Evolutionary conservation across 2,797 vertebrate genomes (phyloP).

Genomic region (Morelia viridis): DNA sequence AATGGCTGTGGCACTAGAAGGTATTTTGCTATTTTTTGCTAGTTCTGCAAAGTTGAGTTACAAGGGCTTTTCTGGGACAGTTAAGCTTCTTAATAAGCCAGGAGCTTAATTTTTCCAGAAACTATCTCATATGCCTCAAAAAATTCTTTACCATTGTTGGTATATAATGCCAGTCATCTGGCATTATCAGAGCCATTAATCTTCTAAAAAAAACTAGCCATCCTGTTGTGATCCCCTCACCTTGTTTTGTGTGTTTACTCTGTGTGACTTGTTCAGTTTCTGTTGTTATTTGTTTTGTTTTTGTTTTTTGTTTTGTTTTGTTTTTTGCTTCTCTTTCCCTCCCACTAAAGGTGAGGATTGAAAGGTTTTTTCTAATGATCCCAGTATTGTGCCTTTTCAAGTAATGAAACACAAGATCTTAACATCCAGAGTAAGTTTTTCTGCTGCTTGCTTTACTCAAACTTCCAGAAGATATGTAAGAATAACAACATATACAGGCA

Average conservation of each 20-base stretch:
- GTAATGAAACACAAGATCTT: neutral
- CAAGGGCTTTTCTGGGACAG: neutral
- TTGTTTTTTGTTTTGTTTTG: neutral
- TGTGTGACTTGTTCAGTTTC: neutral
- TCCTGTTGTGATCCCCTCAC: too few relatives aligned
- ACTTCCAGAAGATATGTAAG: neutral
- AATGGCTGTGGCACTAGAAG: neutral
- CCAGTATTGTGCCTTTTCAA: neutral
- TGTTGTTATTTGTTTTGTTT: neutral
- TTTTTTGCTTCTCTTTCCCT: neutral
- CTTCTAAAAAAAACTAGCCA: too few relatives aligned
- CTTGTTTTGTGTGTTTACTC: too few relatives aligned
- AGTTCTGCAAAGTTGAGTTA: neutral
- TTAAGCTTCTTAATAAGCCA: neutral
- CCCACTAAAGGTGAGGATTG: neutral
- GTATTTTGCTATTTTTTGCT: neutral
- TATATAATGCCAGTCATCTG: neutral
- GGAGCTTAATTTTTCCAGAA: neutral
- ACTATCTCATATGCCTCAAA: neutral
- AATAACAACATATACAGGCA: neutral
- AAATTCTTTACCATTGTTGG: neutral
- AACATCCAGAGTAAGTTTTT: neutral
- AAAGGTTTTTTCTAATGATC: neutral
- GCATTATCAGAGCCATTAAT: neutral
- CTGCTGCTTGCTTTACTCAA: too few relatives aligned